These are phyloP conservation scores for Peromyscus melanophrys DNA, from an alignment of 2,797 vertebrate genomes.

Conservation along the genomic window DNA sequence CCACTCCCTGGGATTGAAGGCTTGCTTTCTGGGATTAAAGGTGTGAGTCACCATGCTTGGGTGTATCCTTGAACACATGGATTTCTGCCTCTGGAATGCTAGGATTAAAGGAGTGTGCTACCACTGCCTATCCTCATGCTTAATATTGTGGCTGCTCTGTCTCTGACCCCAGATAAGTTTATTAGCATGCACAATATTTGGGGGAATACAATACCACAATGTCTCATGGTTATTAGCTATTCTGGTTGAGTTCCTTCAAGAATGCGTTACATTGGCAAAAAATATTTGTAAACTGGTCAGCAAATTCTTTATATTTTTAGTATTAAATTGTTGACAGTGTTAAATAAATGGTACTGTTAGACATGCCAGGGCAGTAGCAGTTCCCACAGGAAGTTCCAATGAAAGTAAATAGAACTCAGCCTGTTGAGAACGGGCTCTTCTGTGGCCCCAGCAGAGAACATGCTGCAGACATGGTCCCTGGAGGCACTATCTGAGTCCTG, in stretches of 20 bases:
- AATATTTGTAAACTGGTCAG: neutral
- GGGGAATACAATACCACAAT: too few species aligned
- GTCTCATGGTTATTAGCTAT: neutral
- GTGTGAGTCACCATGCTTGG: too few species aligned
- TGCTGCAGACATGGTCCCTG: neutral
- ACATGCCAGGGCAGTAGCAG: neutral
- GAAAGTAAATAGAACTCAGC: accelerated
- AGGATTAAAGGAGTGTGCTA: too few species aligned
- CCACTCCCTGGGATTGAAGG: too few species aligned
- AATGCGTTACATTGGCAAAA: neutral
- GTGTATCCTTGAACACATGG: too few species aligned
- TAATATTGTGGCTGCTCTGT: too few species aligned
- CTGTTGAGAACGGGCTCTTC: accelerated
- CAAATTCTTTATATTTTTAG: neutral
- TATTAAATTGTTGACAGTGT: neutral
- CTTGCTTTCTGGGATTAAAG: too few species aligned
- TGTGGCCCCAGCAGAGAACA: neutral
- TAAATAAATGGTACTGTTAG: neutral
- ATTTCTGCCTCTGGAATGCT: too few species aligned
- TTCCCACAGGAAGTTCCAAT: neutral
- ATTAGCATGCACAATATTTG: too few species aligned
- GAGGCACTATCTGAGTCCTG: conserved; percentile 7
- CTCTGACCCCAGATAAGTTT: too few species aligned
- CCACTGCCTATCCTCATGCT: too few species aligned
- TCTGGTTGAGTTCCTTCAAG: neutral